Conservation (phyloP, 2,797 vertebrate genomes). For the Balearica regulorum region DNA sequence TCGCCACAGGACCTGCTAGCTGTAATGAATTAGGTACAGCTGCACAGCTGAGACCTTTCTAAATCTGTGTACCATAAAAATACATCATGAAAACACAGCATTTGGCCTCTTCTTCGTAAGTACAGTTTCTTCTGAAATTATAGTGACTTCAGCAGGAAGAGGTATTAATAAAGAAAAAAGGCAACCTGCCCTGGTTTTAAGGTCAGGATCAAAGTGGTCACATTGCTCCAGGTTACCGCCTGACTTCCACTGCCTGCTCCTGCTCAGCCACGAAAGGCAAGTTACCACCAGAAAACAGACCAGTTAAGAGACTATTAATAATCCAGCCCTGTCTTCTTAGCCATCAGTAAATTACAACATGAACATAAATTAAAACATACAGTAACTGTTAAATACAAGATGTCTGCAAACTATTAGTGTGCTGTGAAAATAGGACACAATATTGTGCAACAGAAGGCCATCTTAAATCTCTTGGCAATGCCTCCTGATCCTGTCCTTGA, state of each 20-base stretch:
- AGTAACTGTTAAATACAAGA: not conserved
- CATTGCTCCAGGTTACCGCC: not conserved
- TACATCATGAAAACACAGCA: not conserved
- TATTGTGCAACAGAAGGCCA: not conserved
- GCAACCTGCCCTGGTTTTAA: not conserved
- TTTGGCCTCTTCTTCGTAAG: fast-evolving
- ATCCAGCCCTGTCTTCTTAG: not conserved
- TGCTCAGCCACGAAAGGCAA: not conserved
- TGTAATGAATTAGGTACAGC: fast-evolving
- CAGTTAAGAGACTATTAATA: not conserved
- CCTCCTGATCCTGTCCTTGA: not conserved
- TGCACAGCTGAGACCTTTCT: not conserved
- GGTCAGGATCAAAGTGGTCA: not conserved
- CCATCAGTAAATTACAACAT: not conserved
- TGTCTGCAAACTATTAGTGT: not conserved
- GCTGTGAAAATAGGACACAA: not conserved
- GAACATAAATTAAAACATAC: not conserved
- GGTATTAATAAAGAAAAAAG: not conserved
- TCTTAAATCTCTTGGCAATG: not conserved
- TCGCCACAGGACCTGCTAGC: not conserved
- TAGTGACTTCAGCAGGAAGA: not conserved
- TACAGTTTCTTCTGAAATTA: not conserved
- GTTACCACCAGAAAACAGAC: not conserved
- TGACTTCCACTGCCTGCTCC: not conserved
- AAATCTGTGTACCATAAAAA: fast-evolving